Conservation (phyloP, 2,888 invertebrate species). For the Amphipyra berbera region DNA sequence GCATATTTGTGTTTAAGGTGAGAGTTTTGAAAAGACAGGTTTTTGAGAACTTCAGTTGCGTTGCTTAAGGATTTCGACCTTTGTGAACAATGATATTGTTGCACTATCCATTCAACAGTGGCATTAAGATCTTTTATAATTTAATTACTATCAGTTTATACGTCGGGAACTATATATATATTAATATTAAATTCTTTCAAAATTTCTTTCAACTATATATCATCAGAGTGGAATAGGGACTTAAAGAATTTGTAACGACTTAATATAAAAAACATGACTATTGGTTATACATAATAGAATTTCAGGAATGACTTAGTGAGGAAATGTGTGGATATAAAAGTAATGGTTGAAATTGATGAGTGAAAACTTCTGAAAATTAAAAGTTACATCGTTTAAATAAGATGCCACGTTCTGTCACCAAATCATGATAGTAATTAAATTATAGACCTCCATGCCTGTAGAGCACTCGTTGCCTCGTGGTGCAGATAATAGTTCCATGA, state of each 20-base stretch:
- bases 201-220: neutral
- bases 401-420: neutral
- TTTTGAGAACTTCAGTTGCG: conserved; percentile 32
- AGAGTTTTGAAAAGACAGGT: conserved; percentile 25
- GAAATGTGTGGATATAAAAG: neutral
- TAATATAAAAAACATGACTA: neutral
- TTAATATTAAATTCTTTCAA: neutral
- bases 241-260: neutral
- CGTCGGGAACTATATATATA: neutral
- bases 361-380: neutral
- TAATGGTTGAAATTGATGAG: neutral
- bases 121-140: conserved; percentile 50
- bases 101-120: conserved; percentile 64
- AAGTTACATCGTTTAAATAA: neutral
- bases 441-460: conserved; percentile 40
- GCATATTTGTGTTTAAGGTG: conserved; percentile 20
- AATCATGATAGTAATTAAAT: conserved; percentile 52
- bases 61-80: conserved; percentile 50
- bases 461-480: conserved; percentile 63
- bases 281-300: neutral
- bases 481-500: conserved; percentile 65
- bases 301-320: neutral
- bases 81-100: conserved; percentile 64
- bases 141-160: conserved; percentile 47
- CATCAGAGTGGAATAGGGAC: conserved; percentile 6